Percentiles rank a stretch among this genome's conserved stretches.
Conservation (phyloP, 2,888 invertebrate species). For the Melolontha melolontha region DNA sequence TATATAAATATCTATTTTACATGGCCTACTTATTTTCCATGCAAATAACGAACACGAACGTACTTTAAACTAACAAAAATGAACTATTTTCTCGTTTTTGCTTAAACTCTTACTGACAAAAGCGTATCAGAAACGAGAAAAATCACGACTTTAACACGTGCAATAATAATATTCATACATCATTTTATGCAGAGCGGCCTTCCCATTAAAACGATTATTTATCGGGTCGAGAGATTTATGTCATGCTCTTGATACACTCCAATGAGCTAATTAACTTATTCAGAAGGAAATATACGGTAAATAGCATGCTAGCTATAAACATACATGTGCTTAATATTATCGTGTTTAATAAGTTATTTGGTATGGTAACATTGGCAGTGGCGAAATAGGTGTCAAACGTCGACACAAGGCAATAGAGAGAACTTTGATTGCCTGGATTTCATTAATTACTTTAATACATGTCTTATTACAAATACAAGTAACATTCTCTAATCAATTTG, state of each 20-base stretch:
- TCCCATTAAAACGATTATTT: slow-evolving; percentile 25
- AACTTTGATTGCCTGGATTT: too few species aligned
- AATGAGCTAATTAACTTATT: slow-evolving; percentile 30
- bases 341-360: background rate
- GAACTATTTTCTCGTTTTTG: too few species aligned
- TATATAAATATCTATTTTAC: too few species aligned
- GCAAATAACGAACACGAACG: too few species aligned
- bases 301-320: slow-evolving; percentile 12
- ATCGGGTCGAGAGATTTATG: slow-evolving; percentile 19
- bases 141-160: background rate
- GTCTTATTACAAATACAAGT: too few species aligned
- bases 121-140: too few species aligned
- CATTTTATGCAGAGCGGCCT: slow-evolving; percentile 4
- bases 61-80: too few species aligned
- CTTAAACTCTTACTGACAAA: too few species aligned
- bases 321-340: slow-evolving; percentile 14
- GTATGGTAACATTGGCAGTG: background rate
- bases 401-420: too few species aligned
- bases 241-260: background rate
- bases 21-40: too few species aligned
- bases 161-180: slow-evolving; percentile 22
- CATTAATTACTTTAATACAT: too few species aligned
- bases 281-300: slow-evolving; percentile 29
- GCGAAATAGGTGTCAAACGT: slow-evolving; percentile 8
- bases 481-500: too few species aligned